Base-by-base conservation (phyloP, 2,113 vertebrate genomes). In the Bubo blakistoni region DNA sequence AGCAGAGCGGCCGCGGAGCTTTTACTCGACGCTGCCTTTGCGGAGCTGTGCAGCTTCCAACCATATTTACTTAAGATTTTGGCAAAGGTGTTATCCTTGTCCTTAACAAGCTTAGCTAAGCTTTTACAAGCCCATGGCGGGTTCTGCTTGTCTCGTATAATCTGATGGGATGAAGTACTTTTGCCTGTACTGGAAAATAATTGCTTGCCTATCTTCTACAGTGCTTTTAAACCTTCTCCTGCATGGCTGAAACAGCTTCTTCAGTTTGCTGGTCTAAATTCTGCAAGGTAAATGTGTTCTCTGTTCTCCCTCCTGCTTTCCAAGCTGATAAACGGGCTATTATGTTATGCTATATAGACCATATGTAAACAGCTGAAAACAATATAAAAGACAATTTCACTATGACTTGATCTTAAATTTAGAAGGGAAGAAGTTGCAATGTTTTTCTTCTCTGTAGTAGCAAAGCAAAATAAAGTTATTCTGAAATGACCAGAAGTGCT, bases 81-180 rank as follows among this genome's bases (percentile, higher is more conserved):
- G 26, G 38, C 80, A 90, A 87, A 74, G 27, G 61, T 4, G 6
- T 81, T 46, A 32, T 57, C 55, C 91, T 80, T 90, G 51, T 70
- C 55, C 40, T 67, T 78, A 70, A 63, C 81, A 46, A 83, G 88
- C 89, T 81, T 32, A 86, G 80, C 86, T 66, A 38, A 57, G 61
- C 46, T 73, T 86, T 92, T 73, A 78, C 65, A 92, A 79, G 54
- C 70, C 93, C 36, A 58, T 36, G 15, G 62, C 34, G 92, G 81
- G 81, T 73, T 81, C 92, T 81, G 92, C 81, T 90, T 82, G 47
- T 73, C 95, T 96, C 46, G 59, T 34, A 6, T 74, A 85, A 94
- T 61, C 65, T 65, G 81, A 62, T 46, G 66, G 63, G 70, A 91
- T 80, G 40, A 84, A 70, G 66, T 54, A 52, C 20, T 92, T 93